A percentile compares a stretch with the other conserved stretches of the same genome.
These are phyloP conservation scores for Osedax frankpressi DNA, from an alignment of 2,888 invertebrate genomes.

Conservation along the genomic window DNA sequence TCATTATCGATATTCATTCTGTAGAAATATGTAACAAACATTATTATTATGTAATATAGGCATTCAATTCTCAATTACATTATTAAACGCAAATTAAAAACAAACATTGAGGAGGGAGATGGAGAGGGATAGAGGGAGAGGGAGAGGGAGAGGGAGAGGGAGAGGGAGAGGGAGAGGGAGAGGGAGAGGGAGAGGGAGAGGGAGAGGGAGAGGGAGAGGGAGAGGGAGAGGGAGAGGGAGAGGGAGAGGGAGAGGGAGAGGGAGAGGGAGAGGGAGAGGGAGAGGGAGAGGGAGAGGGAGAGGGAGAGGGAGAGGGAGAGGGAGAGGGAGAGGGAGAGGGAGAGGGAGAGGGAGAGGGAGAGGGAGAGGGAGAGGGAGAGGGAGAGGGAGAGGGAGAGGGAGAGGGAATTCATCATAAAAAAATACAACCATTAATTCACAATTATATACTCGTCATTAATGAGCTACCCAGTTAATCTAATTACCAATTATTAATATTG, in stretches of 20 bases:
- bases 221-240: conserved; percentile 14
- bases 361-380: conserved; percentile 11
- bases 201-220: conserved; percentile 17
- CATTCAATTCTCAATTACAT: no score
- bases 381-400: conserved; percentile 4
- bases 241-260: conserved; percentile 15
- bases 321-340: conserved; percentile 2
- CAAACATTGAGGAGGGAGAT: no score
- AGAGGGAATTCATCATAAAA: not conserved
- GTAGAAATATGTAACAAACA: no score
- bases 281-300: conserved; percentile 14
- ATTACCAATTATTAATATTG: no score
- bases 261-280: conserved; percentile 12
- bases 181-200: conserved; percentile 16
- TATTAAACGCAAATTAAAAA: no score
- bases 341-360: conserved; percentile 17
- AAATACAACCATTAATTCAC: no score
- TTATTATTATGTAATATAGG: no score
- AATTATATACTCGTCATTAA: no score
- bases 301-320: conserved; percentile 15
- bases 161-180: conserved; percentile 10
- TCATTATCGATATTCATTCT: no score
- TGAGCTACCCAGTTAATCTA: no score
- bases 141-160: not conserved
- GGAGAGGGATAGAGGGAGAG: no score